Conservation (phyloP, 1,140 invertebrate genomes). For the Rhizoglyphus robini region DNA sequence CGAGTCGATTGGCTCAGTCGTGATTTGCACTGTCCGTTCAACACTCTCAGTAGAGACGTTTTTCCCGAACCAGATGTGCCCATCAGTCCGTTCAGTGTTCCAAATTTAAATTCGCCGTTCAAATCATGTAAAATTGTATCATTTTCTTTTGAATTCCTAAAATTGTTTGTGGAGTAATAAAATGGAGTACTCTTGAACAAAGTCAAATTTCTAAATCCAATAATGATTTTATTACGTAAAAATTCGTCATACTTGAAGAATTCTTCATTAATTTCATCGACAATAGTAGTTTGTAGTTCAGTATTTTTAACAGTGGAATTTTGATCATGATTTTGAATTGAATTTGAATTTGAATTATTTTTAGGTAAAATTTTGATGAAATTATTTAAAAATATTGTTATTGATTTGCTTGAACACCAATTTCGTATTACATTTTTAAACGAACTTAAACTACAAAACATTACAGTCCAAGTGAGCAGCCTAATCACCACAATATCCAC, state of each 20-base stretch:
- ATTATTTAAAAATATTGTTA: no score
- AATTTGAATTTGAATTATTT: no score
- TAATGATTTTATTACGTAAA: neutral
- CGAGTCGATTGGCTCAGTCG: neutral
- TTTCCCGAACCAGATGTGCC: neutral
- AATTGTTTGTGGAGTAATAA: neutral
- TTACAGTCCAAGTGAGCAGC: neutral
- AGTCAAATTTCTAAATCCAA: neutral
- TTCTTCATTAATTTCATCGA: neutral
- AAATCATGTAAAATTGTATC: neutral
- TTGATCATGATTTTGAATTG: neutral
- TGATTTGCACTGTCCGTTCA: neutral
- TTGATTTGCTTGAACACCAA: no score
- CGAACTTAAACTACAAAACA: neutral
- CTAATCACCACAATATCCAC: neutral
- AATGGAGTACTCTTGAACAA: neutral
- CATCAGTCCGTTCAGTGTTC: neutral
- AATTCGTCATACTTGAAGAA: no score
- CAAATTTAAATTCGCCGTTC: neutral
- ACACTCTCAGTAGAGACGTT: neutral
- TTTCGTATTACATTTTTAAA: neutral
- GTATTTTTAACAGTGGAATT: neutral
- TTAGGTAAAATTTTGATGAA: no score
- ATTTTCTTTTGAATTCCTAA: neutral
- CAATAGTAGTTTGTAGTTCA: neutral